A percentile compares a stretch with the other conserved stretches of the same genome.
Conservation (phyloP, 2,888 invertebrate species). For the Agrotis ipsilon region DNA sequence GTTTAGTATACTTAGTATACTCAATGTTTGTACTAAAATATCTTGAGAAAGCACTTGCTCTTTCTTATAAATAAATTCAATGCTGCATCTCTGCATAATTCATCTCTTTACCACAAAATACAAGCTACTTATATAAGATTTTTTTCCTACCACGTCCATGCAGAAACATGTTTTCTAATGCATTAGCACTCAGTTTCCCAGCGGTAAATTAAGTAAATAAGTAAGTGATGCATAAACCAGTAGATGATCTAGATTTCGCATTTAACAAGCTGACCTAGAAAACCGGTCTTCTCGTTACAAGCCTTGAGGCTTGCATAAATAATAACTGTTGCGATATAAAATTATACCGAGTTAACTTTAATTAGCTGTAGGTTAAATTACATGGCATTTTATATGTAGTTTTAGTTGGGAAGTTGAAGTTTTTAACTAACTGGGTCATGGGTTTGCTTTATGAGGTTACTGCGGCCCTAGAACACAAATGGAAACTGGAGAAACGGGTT, state of each 20-base stretch:
- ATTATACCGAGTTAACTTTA: not conserved
- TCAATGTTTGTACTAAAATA: too few species aligned
- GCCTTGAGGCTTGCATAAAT: constrained; percentile 26
- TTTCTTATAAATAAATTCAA: not conserved
- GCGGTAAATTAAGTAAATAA: constrained; percentile 27
- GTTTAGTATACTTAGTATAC: too few species aligned
- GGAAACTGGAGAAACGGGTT: too few species aligned
- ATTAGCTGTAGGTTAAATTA: not conserved
- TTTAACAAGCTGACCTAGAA: constrained; percentile 33
- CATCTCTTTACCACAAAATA: not conserved
- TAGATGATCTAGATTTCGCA: constrained; percentile 23
- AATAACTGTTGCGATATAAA: constrained; percentile 10
- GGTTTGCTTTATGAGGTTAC: not conserved
- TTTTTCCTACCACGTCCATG: not conserved
- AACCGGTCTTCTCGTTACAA: constrained; percentile 24
- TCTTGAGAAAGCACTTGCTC: not conserved
- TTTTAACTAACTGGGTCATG: not conserved
- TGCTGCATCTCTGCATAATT: not conserved
- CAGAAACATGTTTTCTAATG: constrained; percentile 10
- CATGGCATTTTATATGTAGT: not conserved
- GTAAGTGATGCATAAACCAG: constrained; percentile 23
- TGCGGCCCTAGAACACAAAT: too few species aligned
- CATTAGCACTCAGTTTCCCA: constrained; percentile 27
- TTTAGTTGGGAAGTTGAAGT: not conserved
- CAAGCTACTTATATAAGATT: too few species aligned